Evolutionary conservation across 37 sponge, comb jelly and placozoan species (phyloP), one percentile per base, ranked within the genome.

Genomic region (Chondrosia reniformis): DNA sequence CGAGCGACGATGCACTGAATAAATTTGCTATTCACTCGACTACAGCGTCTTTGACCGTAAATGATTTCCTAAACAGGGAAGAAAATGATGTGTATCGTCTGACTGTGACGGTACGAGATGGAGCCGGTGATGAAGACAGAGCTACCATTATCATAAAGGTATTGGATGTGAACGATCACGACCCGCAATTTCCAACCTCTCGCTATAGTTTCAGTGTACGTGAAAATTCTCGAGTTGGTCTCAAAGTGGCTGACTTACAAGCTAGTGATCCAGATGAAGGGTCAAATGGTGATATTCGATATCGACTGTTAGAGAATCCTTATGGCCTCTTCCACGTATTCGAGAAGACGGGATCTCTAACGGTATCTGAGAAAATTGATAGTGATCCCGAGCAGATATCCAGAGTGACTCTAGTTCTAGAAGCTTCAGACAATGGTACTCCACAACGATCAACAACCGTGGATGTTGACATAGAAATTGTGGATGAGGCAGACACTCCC

Each of bases 121-220:
- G 77, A 10, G 38, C 41, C 9, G 41, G 55, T 45, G 45, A 62
- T 25, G 45, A 76, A 59, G 30, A 59, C 28, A 54, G 56, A 33
- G 55, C 45, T 25, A 6, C 19, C 7, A 56, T 76, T 15, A 24
- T 17, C n/a, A 31, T 76, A 34, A 6, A 76, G 24, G 37, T 76
- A 21, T 24, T 6, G 4, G 77, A 76, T 17, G 61, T 52, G 24
- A 76, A 76, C 55, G 77, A 76, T 76, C 22, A 76, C n/a, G 37
- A 21, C n/a, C 77, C 77, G 12, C 32, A 22, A 5, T 76, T 76
- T 52, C 36, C 37, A 6, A 59, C 61, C 6, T 59, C 61, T 7
- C 5, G 22, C n/a, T 52, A 33, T 13, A 4, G 30, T 5, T 17
- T 54, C 38, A 54, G 27, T 12, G 61, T 30, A 59, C 30, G 61